phyloP scores from a whole-genome alignment of 2,888 invertebrate species.

The Meghimatium bilineatum region DNA sequence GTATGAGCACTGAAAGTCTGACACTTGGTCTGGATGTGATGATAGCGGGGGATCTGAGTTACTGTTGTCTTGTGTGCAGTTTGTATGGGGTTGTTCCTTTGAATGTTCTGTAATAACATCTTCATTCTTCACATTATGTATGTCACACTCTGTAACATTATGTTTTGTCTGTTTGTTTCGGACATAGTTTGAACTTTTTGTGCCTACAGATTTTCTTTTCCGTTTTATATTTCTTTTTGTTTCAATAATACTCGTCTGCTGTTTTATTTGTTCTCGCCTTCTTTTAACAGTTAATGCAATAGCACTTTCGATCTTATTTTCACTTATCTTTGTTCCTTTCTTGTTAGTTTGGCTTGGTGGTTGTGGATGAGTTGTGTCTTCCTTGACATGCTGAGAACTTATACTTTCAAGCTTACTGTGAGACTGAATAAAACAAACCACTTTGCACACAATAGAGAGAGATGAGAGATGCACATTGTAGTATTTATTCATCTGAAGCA shows the following conservation, averaged over 20 bases:
- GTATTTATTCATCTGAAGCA: constrained; percentile 6
- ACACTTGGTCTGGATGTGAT: not conserved
- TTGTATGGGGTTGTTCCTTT: not conserved
- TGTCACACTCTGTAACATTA: not conserved
- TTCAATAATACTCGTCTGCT: not conserved
- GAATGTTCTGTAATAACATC: not conserved
- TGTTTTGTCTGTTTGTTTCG: not conserved
- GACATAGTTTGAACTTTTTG: not conserved
- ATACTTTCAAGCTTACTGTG: not conserved
- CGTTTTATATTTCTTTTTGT: not conserved
- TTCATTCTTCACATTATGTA: not conserved
- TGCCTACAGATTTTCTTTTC: not conserved
- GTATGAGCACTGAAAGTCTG: constrained; percentile 32
- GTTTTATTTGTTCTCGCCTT: not conserved
- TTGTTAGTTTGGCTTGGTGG: not conserved
- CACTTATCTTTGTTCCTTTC: not conserved
- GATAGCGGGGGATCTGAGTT: not conserved
- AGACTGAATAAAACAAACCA: not conserved
- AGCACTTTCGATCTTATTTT: no score
- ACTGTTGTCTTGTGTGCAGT: not conserved
- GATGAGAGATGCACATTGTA: not conserved
- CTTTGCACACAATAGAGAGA: constrained; percentile 1
- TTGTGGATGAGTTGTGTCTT: not conserved
- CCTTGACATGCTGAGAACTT: not conserved
- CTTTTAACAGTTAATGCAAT: constrained; percentile 19